Base-by-base conservation (phyloP, 1,140 invertebrate genomes). In the Hypothenemus hampei region DNA sequence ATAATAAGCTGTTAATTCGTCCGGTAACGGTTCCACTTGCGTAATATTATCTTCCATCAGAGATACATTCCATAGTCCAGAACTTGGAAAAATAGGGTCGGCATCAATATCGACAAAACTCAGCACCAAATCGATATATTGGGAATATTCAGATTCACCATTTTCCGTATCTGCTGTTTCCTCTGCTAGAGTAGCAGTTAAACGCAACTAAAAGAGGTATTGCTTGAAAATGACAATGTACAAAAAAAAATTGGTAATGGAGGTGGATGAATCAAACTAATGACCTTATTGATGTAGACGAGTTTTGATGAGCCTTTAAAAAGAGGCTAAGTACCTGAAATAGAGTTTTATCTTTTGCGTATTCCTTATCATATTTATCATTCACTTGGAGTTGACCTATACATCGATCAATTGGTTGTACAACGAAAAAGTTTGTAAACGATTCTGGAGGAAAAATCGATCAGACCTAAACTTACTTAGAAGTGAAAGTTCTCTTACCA, bases 311-410 rank as follows among this genome's bases (percentile, higher is more conserved):
- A n/a, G n/a, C n/a, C n/a, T n/a, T n/a, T n/a, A n/a, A n/a, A n/a
- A n/a, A n/a, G n/a, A n/a, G n/a, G n/a, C n/a, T n/a, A n/a, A n/a
- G n/a, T n/a, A n/a, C n/a, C n/a, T n/a, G n/a, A n/a, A n/a, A n/a
- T n/a, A n/a, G n/a, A n/a, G n/a, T n/a, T 23, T 21, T 20, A 13
- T 23, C 26, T 37, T 48, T 11, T 19, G n/a, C 54, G 33, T 44
- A 26, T 36, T 57, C 18, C n/a, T 36, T 21, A 19, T 39, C 36
- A 22, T 46, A 58, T 13, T 22, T 4, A n/a, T 40, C 36, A 23
- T 47, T 40, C 2, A 58, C 35, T 36, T 53, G 57, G 8, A 58
- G 36, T 29, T 58, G 57, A 1, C 10, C 36, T 29, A 41, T 54
- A 23, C 51, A 54, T 20, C 22, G 23, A n/a, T 23, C 51, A 6